phyloP scores from a whole-genome alignment of 2,888 invertebrate species.

The Marronus borbonicus region DNA sequence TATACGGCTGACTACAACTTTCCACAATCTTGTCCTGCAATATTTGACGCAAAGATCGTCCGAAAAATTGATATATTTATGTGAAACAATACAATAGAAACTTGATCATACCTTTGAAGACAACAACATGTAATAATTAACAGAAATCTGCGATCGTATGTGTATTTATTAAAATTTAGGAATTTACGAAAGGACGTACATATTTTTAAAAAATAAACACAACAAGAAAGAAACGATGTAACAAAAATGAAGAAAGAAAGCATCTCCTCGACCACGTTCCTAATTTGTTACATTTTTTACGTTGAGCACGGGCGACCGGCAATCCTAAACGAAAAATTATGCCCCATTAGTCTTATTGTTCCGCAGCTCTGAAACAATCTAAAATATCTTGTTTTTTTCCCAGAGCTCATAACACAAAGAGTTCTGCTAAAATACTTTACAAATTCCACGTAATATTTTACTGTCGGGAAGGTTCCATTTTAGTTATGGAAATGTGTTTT shows the following conservation, averaged over 20 bases:
- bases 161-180: too few relatives aligned
- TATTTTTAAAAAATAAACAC: neutral
- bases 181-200: too few relatives aligned
- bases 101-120: too few relatives aligned
- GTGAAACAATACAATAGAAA: too few relatives aligned
- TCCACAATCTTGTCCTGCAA: too few relatives aligned
- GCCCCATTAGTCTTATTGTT: slow-evolving; percentile 48
- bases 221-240: slow-evolving; percentile 8
- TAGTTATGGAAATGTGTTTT: slow-evolving; percentile 26
- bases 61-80: too few relatives aligned
- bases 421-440: slow-evolving; percentile 18
- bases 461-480: slow-evolving; percentile 21
- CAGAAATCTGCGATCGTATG: too few relatives aligned
- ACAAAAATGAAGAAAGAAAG: slow-evolving; percentile 13
- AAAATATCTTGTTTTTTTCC: slow-evolving; percentile 46
- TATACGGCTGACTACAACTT: too few relatives aligned
- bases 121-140: too few relatives aligned
- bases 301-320: slow-evolving; percentile 8
- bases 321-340: slow-evolving; percentile 49
- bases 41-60: too few relatives aligned
- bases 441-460: slow-evolving; percentile 37
- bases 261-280: neutral
- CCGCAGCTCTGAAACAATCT: slow-evolving; percentile 32
- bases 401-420: slow-evolving; percentile 5
- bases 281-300: slow-evolving; percentile 40